Evolutionary conservation across 2,797 vertebrate genomes (phyloP).

Genomic region (Acanthopagrus latus): DNA sequence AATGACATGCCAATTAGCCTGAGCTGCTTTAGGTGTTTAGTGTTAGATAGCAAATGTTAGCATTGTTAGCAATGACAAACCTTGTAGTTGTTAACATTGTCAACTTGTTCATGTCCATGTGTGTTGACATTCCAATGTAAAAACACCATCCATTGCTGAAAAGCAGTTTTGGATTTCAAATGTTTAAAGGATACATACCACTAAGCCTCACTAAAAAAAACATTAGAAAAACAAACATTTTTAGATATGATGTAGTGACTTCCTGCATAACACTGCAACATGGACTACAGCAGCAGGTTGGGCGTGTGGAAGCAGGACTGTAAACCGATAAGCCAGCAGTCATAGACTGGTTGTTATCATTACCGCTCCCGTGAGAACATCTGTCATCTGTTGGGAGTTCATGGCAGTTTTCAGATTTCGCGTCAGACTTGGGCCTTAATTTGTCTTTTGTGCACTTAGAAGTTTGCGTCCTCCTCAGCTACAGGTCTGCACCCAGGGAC

Average conservation of each 20-base stretch:
- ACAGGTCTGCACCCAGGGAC: slow-evolving; percentile 45
- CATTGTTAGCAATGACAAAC: too few species aligned
- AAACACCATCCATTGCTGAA: too few species aligned
- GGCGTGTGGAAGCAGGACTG: neutral
- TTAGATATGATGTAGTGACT: neutral
- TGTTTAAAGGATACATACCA: too few species aligned
- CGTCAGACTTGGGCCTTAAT: slow-evolving; percentile 39
- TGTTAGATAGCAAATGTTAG: too few species aligned
- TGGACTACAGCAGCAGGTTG: neutral
- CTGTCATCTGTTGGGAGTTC: neutral
- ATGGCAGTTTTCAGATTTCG: slow-evolving; percentile 5
- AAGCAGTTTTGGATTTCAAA: too few species aligned
- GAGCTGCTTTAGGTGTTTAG: too few species aligned
- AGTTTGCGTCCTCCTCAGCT: slow-evolving; percentile 5
- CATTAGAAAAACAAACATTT: too few species aligned
- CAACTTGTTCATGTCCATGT: too few species aligned
- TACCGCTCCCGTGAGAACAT: neutral
- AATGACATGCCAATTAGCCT: too few species aligned
- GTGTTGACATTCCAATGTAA: too few species aligned
- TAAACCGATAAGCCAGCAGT: neutral
- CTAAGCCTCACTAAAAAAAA: too few species aligned
- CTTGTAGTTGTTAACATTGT: neutral
- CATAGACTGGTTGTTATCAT: neutral
- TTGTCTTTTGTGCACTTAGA: slow-evolving; percentile 64
- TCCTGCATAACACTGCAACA: slow-evolving; percentile 4